Evolutionary conservation across 2,888 invertebrate species (phyloP).

Genomic region (Lissocephala sabroskyi): DNA sequence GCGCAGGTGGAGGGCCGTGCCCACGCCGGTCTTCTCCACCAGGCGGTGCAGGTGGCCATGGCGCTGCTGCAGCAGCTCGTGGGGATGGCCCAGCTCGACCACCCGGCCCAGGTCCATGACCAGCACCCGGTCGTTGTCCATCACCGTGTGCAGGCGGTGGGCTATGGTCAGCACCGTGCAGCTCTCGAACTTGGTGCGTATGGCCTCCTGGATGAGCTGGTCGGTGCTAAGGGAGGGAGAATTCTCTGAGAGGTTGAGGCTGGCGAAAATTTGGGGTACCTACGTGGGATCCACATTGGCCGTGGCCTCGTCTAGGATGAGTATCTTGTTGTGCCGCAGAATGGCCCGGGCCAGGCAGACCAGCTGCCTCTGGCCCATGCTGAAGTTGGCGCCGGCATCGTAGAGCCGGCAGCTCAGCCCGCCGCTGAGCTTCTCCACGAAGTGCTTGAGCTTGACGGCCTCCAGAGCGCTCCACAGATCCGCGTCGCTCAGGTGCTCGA

Average conservation of each 20-base stretch:
- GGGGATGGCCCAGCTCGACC: conserved; percentile 86
- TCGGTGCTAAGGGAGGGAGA: conserved; percentile 78
- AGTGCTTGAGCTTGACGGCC: conserved; percentile 83
- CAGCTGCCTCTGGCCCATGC: conserved; percentile 90
- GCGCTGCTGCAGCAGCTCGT: conserved; percentile 75
- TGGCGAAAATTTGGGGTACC: too few relatives aligned
- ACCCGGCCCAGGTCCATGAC: conserved; percentile 84
- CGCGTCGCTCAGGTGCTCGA: conserved; percentile 81
- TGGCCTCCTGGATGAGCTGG: conserved; percentile 86
- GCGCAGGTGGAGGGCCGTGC: conserved; percentile 75
- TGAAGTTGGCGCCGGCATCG: conserved; percentile 87
- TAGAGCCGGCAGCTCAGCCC: conserved; percentile 78
- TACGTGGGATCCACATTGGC: conserved; percentile 91
- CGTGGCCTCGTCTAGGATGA: conserved; percentile 93
- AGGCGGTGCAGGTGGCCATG: conserved; percentile 78
- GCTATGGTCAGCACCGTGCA: conserved; percentile 95
- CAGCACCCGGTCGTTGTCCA: conserved; percentile 89
- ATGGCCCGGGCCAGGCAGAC: conserved; percentile 90
- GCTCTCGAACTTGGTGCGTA: conserved; percentile 82
- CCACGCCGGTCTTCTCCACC: conserved; percentile 80
- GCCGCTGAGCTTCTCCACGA: conserved; percentile 76
- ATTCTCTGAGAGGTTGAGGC: too few relatives aligned
- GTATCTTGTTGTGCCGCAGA: conserved; percentile 82
- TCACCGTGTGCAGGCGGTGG: conserved; percentile 91
- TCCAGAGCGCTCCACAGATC: conserved; percentile 85